Evolutionary conservation across 1,140 invertebrate genomes (phyloP).

Genomic region (Pissodes strobi): DNA sequence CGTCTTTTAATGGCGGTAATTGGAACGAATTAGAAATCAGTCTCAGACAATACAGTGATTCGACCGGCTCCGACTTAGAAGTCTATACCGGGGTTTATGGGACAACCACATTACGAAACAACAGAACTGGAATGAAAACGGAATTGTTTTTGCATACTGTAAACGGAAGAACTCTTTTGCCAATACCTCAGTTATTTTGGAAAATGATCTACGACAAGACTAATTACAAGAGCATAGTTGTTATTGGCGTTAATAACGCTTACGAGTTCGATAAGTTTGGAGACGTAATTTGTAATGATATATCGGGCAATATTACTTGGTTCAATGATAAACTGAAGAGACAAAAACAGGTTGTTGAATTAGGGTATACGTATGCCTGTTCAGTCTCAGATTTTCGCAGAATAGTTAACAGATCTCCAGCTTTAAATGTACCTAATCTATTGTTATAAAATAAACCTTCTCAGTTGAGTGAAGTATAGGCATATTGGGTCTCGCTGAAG

Average conservation of each 20-base stretch:
- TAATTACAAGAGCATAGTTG: slow-evolving; percentile 60
- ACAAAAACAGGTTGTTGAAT: slow-evolving; percentile 53
- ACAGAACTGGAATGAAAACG: background rate
- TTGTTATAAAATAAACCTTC: too few relatives aligned
- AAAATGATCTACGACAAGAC: slow-evolving; percentile 65
- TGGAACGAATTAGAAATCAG: slow-evolving; percentile 60
- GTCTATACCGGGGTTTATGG: slow-evolving; percentile 65
- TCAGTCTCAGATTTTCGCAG: slow-evolving; percentile 63
- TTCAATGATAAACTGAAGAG: slow-evolving; percentile 59
- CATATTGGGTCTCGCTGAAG: too few relatives aligned
- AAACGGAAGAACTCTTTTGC: slow-evolving; percentile 53
- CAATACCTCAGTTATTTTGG: slow-evolving; percentile 65
- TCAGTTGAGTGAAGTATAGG: too few relatives aligned
- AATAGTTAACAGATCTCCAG: slow-evolving; percentile 59
- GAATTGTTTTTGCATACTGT: slow-evolving; percentile 10
- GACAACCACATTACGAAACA: slow-evolving; percentile 56
- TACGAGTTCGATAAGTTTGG: slow-evolving; percentile 55
- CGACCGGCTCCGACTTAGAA: slow-evolving; percentile 49
- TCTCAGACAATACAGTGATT: slow-evolving; percentile 52
- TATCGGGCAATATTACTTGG: slow-evolving; percentile 59
- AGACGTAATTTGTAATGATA: slow-evolving; percentile 63
- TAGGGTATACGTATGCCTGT: slow-evolving; percentile 71
- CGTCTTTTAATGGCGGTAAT: slow-evolving; percentile 62
- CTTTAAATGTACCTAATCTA: slow-evolving; percentile 56
- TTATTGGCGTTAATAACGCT: slow-evolving; percentile 69